Evolutionary conservation across 2,888 invertebrate species (phyloP).

Genomic region (Nomada lathburiana): DNA sequence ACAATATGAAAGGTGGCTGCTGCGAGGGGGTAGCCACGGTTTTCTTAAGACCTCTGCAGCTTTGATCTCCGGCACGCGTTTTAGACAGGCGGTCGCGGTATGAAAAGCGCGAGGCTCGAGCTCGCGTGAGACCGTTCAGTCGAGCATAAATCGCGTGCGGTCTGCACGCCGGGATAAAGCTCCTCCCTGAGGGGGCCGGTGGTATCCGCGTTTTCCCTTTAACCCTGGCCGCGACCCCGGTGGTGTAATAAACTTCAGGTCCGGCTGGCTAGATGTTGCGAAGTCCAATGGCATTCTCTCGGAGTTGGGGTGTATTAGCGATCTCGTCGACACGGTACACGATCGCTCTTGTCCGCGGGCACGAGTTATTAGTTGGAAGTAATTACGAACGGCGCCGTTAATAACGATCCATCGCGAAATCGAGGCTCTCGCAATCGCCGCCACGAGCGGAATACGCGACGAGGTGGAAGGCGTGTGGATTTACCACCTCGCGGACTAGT

Average conservation of each 20-base stretch:
- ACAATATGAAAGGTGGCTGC: slow-evolving; percentile 18
- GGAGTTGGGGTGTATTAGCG: neutral
- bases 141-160: slow-evolving; percentile 58
- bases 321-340: neutral
- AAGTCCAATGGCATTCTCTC: slow-evolving; percentile 52
- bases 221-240: slow-evolving; percentile 48
- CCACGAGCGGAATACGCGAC: neutral
- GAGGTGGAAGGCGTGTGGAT: neutral
- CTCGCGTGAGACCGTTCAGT: slow-evolving; percentile 50
- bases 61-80: slow-evolving; percentile 65
- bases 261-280: slow-evolving; percentile 50
- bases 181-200: slow-evolving; percentile 16
- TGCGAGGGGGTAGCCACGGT: neutral
- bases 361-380: slow-evolving; percentile 58
- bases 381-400: slow-evolving; percentile 60
- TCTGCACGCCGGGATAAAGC: slow-evolving; percentile 44
- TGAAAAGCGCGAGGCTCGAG: slow-evolving; percentile 16
- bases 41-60: slow-evolving; percentile 44
- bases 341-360: slow-evolving; percentile 13
- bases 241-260: slow-evolving; percentile 63
- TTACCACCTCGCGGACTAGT: neutral
- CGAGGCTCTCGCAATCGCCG: slow-evolving; percentile 26
- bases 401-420: slow-evolving; percentile 48
- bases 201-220: slow-evolving; percentile 56
- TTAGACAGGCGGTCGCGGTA: slow-evolving; percentile 33